phyloP scores from a whole-genome alignment of 2,797 vertebrate genomes.

The Monodelphis domestica region DNA sequence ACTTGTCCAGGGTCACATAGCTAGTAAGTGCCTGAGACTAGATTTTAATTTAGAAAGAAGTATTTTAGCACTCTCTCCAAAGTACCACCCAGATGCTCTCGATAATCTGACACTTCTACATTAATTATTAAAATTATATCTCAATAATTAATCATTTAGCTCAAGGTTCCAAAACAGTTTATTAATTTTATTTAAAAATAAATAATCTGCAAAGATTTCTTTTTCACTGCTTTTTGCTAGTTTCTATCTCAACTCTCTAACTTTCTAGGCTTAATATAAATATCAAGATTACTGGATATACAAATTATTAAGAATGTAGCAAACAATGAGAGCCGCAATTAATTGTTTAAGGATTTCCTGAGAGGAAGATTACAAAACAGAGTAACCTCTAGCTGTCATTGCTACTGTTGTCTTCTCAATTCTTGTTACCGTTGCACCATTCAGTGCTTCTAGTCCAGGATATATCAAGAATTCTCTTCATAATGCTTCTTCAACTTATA shows the following conservation, averaged over 20 bases:
- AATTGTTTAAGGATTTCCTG: not conserved
- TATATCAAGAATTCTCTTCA: not conserved
- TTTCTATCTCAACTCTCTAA: not conserved
- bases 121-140: not conserved
- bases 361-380: not conserved
- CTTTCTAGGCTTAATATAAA: not conserved
- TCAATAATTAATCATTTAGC: not conserved
- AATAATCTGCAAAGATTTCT: not conserved
- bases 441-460: not conserved
- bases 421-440: not conserved
- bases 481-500: not conserved
- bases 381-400: not conserved
- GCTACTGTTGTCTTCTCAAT: not conserved
- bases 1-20: not conserved
- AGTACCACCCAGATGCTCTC: not conserved
- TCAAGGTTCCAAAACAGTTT: not conserved
- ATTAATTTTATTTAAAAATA: not conserved
- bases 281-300: not conserved
- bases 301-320: not conserved
- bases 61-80: not conserved
- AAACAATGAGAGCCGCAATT: not conserved
- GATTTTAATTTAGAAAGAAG: not conserved
- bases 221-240: not conserved
- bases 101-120: not conserved
- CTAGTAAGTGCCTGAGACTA: not conserved